Conservation (phyloP, 30 jellyfish, hydroid and myxozoan species). For the Nemopilema nomurai region DNA sequence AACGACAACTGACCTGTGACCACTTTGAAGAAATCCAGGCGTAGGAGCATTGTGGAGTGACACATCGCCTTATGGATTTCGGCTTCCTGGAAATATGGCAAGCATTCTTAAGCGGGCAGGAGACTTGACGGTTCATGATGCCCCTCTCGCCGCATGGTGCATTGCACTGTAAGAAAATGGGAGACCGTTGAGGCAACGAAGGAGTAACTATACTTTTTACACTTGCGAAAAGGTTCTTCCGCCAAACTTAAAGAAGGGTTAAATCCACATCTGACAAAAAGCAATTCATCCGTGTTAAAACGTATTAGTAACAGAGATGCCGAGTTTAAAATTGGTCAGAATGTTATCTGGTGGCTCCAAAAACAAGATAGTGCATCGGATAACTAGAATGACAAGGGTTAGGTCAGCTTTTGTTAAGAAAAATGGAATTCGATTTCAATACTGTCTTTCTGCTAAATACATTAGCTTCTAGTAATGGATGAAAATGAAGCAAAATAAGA, state of each 20-base stretch:
- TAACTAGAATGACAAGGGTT: not conserved
- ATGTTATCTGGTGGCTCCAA: not conserved
- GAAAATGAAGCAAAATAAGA: too few species aligned
- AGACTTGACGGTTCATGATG: conserved; percentile 64
- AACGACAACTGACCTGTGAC: conserved; percentile 41
- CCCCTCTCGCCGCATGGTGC: conserved; percentile 86
- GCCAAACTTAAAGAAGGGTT: too few species aligned
- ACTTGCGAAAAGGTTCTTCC: too few species aligned
- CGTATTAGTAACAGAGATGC: too few species aligned
- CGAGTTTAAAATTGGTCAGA: not conserved
- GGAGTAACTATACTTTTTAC: not conserved
- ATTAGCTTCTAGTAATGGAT: not conserved
- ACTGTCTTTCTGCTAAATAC: too few species aligned
- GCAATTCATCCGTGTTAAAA: too few species aligned
- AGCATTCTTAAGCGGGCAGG: conserved; percentile 85
- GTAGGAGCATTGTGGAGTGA: conserved; percentile 69
- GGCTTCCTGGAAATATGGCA: conserved; percentile 80
- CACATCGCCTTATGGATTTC: conserved; percentile 36
- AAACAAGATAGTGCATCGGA: not conserved
- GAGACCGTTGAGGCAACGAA: not conserved
- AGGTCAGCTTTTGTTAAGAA: not conserved
- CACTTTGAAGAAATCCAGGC: conserved; percentile 77
- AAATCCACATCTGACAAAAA: too few species aligned
- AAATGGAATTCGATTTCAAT: not conserved
- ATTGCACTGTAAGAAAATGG: conserved; percentile 70